Evolutionary conservation across 2,113 vertebrate genomes (phyloP).

Genomic region (Saguinus imperator): DNA sequence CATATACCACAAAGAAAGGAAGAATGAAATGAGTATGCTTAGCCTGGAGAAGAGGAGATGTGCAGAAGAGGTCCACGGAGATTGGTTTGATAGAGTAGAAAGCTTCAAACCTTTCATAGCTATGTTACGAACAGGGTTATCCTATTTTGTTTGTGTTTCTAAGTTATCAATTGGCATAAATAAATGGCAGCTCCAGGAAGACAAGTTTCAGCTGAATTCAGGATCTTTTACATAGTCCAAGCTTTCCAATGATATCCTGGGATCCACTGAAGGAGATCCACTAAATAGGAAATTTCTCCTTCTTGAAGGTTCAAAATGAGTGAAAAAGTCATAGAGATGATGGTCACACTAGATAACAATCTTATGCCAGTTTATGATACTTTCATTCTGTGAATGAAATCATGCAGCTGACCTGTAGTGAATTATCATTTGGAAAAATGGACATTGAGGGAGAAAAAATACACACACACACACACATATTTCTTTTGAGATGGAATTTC

Average conservation of each 20-base stretch:
- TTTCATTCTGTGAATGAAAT: neutral
- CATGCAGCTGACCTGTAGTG: neutral
- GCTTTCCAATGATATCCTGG: neutral
- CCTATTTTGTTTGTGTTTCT: neutral
- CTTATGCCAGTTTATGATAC: neutral
- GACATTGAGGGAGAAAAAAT: too few relatives aligned
- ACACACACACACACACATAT: too few relatives aligned
- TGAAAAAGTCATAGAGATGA: neutral
- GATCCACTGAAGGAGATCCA: neutral
- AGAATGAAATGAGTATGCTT: neutral
- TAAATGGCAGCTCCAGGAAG: neutral
- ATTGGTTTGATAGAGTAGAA: neutral
- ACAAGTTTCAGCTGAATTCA: neutral
- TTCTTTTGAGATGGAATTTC: too few relatives aligned
- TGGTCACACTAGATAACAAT: neutral
- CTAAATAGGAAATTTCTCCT: neutral
- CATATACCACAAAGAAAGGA: neutral
- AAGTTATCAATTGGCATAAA: slow-evolving; percentile 5
- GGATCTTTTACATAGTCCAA: neutral
- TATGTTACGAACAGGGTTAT: neutral
- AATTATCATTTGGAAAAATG: neutral
- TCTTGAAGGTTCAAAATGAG: neutral
- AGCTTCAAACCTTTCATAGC: neutral
- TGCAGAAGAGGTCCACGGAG: neutral
- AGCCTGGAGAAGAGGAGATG: neutral